phyloP scores from a whole-genome alignment of 2,888 invertebrate species.

The Subacronicta megacephala region DNA sequence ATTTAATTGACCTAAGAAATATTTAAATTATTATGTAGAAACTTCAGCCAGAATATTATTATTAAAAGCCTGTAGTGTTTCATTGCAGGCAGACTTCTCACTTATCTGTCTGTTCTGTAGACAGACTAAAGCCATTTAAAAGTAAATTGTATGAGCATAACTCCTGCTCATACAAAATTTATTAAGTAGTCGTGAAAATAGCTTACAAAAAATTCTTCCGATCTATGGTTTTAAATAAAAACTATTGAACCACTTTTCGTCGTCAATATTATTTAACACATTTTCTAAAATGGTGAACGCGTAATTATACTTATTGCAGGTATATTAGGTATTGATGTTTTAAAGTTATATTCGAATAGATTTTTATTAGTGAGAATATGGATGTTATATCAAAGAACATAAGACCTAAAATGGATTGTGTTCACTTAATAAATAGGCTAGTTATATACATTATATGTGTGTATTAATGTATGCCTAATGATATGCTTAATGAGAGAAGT shows the following conservation, averaged over 20 bases:
- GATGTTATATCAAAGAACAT: slow-evolving; percentile 21
- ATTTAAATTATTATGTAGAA: slow-evolving; percentile 5
- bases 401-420: slow-evolving; percentile 48
- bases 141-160: no score
- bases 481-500: background rate
- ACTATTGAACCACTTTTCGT: background rate
- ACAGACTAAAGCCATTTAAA: no score
- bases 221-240: background rate
- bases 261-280: slow-evolving; percentile 5
- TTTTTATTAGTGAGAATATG: slow-evolving; percentile 5
- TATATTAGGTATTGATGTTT: slow-evolving; percentile 2
- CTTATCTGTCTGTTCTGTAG: no score
- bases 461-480: slow-evolving; percentile 78
- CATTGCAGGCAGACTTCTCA: no score
- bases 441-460: slow-evolving; percentile 79
- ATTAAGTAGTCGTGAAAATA: no score
- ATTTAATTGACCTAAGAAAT: slow-evolving; percentile 3
- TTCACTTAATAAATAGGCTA: slow-evolving; percentile 68
- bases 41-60: slow-evolving; percentile 5
- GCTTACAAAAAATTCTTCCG: background rate
- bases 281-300: no score
- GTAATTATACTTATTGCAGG: slow-evolving; percentile 1
- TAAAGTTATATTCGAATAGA: slow-evolving; percentile 13
- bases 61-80: background rate
- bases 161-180: no score